These are phyloP conservation scores for Netelia fuscicornis DNA, from an alignment of 2,888 invertebrate genomes.

Conservation along the genomic window DNA sequence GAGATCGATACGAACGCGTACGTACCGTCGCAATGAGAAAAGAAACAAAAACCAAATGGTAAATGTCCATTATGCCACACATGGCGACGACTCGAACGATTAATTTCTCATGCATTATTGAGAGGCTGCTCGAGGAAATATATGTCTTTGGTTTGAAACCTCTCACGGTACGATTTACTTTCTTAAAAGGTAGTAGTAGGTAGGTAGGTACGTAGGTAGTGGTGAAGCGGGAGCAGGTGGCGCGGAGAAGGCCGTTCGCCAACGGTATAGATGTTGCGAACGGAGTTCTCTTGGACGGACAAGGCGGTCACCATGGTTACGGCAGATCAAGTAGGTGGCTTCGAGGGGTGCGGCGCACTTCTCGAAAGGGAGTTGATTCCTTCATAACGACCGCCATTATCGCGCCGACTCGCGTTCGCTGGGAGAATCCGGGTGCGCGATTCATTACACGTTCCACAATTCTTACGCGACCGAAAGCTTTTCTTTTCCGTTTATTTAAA, in stretches of 20 bases:
- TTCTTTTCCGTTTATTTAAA: no score
- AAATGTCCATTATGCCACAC: background rate
- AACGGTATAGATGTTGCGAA: slow-evolving; percentile 18
- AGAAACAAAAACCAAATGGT: no score
- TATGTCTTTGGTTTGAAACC: slow-evolving; percentile 71
- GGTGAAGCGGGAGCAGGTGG: slow-evolving; percentile 67
- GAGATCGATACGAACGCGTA: no score
- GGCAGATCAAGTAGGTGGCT: slow-evolving; percentile 75
- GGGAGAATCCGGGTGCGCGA: background rate
- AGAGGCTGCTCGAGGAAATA: background rate
- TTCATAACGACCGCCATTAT: slow-evolving; percentile 85
- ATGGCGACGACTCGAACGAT: background rate
- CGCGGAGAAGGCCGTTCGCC: slow-evolving; percentile 25
- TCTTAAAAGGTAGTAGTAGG: slow-evolving; percentile 76
- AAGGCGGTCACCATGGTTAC: slow-evolving; percentile 83
- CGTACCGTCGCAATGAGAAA: no score
- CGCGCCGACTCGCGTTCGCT: slow-evolving; percentile 58
- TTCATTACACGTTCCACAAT: background rate
- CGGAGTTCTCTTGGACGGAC: slow-evolving; percentile 78
- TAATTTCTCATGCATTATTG: slow-evolving; percentile 18
- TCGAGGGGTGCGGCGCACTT: slow-evolving; percentile 59
- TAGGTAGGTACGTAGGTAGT: slow-evolving; percentile 61
- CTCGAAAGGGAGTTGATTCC: slow-evolving; percentile 82
- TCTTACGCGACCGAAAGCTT: background rate
- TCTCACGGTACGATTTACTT: slow-evolving; percentile 74